Percentiles rank a stretch among this genome's conserved stretches.
Conservation (phyloP, 2,113 vertebrate genomes). For the Ochotona princeps region DNA sequence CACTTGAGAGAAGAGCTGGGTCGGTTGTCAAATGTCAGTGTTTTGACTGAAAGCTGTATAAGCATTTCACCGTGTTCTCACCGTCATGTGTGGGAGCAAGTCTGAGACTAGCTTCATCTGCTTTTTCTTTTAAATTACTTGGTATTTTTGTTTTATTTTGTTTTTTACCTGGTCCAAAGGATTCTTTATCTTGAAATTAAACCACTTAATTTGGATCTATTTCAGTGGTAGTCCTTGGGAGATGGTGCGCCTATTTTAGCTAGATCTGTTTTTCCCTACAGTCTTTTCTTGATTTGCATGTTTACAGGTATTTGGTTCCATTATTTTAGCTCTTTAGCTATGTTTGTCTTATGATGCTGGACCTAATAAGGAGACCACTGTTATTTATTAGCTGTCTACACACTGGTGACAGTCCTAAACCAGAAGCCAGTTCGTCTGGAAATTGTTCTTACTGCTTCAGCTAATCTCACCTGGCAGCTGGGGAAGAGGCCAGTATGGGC, state of each 20-base stretch:
- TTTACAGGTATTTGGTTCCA: not conserved
- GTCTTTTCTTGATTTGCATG: constrained; percentile 20
- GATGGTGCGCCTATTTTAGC: not conserved
- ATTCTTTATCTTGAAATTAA: not conserved
- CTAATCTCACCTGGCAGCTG: not conserved
- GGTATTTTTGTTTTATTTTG: too few relatives aligned
- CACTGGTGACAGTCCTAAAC: too few relatives aligned
- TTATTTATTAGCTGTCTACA: not conserved
- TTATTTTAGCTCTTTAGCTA: not conserved
- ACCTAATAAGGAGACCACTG: not conserved
- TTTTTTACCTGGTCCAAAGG: not conserved
- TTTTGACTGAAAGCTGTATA: not conserved
- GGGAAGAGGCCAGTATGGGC: not conserved
- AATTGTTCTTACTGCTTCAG: not conserved
- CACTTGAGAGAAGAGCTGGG: not conserved
- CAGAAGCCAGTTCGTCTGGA: not conserved
- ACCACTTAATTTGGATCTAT: not conserved
- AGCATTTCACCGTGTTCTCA: not conserved
- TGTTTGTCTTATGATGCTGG: not conserved
- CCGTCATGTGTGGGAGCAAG: not conserved
- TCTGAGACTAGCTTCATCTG: not conserved
- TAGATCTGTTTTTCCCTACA: not conserved
- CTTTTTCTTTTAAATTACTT: not conserved
- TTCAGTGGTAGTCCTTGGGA: not conserved
- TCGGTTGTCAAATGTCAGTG: not conserved